Evolutionary conservation across 1,140 invertebrate species (phyloP), one percentile per base, ranked within the genome.

Genomic region (Brachionus calyciflorus): DNA sequence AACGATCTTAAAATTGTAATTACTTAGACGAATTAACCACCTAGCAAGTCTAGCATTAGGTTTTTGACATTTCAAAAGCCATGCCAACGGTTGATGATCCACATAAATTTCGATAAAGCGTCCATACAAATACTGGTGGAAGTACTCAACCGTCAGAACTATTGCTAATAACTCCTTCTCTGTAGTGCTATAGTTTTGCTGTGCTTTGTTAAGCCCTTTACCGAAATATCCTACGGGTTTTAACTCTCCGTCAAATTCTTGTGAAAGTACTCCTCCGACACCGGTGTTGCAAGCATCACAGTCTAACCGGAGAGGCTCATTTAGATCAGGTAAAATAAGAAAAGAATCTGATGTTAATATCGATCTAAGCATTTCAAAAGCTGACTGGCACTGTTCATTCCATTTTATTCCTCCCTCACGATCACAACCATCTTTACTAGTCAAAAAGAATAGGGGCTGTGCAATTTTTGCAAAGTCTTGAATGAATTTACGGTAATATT

Each of bases 21-120:
- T 40, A 3, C 21, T 65, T 65, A 65, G 24, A 4, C 9, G 6
- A 9, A 65, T 65, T 10, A 21, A 14, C 60, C 60, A 65, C 21
- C 28, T 28, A 2, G 9, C 21, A 4, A 65, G 60, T 37, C 60
- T 10, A 5, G 21, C 21, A 6, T 30, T 28, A 33, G 6, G 60
- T 6, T 26, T 77, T 80, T 26, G 79, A 78, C 0, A 78, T 75
- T 5, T 78, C 78, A 46, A 83, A 81, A 85, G 82, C n/a, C 44
- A 48, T 6, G 81, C 77, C 40, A 88, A 76, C 0, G 87, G 84
- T 65, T 86, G 83, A 68, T 87, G 85, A 75, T 88, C 85, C 0
- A 85, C 88, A 12, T 80, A 77, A 4, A 88, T 68, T 4, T 77
- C 84, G 77, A 87, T n/a, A 37, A 82, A 55, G 10, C 82, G 60